Conservation (phyloP, 2,888 invertebrate species). For the Baccha elongata region DNA sequence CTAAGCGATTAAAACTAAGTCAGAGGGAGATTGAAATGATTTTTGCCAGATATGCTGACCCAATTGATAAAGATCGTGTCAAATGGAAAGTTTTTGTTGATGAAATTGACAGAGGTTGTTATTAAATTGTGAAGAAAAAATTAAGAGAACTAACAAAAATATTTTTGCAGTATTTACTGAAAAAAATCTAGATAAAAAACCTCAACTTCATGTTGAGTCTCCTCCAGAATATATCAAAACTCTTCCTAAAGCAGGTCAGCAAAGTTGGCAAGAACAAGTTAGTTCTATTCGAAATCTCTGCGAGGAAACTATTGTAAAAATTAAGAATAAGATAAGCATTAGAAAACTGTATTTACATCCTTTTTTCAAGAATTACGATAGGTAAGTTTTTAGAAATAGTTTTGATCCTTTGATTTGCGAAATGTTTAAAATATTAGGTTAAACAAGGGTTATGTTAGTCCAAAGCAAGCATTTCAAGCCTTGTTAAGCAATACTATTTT, state of each 20-base stretch:
- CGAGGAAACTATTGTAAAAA: constrained; percentile 85
- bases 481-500: constrained; percentile 87
- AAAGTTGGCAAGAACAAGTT: constrained; percentile 82
- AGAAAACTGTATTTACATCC: constrained; percentile 87
- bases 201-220: constrained; percentile 84
- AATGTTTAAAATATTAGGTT: constrained; percentile 82
- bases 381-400: constrained; percentile 81
- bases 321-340: constrained; percentile 85
- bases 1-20: constrained; percentile 84
- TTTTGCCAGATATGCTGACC: constrained; percentile 87
- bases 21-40: constrained; percentile 86
- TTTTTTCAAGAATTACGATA: constrained; percentile 88
- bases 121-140: background rate
- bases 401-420: background rate
- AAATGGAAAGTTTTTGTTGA: constrained; percentile 91
- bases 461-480: constrained; percentile 88
- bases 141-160: background rate
- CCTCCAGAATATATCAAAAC: constrained; percentile 84
- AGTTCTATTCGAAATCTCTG: constrained; percentile 83
- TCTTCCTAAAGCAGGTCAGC: constrained; percentile 83
- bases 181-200: constrained; percentile 88
- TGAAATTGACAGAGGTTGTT: constrained; percentile 88
- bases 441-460: constrained; percentile 88
- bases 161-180: constrained; percentile 84
- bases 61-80: constrained; percentile 86